Evolutionary conservation across 2,113 vertebrate genomes (phyloP).

Genomic region (Rhizomys pruinosus): DNA sequence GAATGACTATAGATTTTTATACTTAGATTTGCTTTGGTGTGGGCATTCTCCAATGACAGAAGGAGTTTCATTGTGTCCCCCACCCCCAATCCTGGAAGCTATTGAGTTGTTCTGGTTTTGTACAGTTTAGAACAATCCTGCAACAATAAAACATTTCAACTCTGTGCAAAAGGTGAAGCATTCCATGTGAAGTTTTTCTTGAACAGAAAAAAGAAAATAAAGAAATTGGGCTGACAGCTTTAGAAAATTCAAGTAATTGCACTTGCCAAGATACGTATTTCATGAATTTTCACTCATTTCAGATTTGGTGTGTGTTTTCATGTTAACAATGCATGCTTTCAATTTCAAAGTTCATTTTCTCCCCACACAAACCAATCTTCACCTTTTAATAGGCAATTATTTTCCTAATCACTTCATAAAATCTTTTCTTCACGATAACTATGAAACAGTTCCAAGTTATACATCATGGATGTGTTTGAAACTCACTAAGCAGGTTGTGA

Average conservation of each 20-base stretch:
- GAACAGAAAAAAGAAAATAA: conserved; percentile 60
- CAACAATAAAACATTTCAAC: conserved; percentile 70
- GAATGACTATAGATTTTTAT: conserved; percentile 67
- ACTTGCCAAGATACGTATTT: conserved; percentile 76
- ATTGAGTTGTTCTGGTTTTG: conserved; percentile 55
- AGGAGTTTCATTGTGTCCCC: conserved; percentile 52
- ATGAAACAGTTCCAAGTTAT: conserved; percentile 30
- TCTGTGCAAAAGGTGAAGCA: conserved; percentile 74
- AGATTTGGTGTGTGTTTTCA: conserved; percentile 66
- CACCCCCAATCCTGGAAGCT: not conserved
- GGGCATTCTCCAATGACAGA: conserved; percentile 67
- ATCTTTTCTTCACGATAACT: conserved; percentile 60
- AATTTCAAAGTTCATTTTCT: conserved; percentile 63
- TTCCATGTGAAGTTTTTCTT: conserved; percentile 69
- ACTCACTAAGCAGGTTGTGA: conserved; percentile 30
- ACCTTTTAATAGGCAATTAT: conserved; percentile 62
- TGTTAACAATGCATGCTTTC: conserved; percentile 72
- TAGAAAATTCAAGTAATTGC: conserved; percentile 78
- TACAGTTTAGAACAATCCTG: conserved; percentile 67
- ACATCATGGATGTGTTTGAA: not conserved
- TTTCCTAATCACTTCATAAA: conserved; percentile 60
- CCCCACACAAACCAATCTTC: conserved; percentile 59
- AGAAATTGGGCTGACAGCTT: conserved; percentile 74
- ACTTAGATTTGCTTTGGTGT: conserved; percentile 62
- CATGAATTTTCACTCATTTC: conserved; percentile 74